A percentile compares a stretch with the other conserved stretches of the same genome.
Conservation (phyloP, 1,140 invertebrate genomes). For the Ylistrum balloti region DNA sequence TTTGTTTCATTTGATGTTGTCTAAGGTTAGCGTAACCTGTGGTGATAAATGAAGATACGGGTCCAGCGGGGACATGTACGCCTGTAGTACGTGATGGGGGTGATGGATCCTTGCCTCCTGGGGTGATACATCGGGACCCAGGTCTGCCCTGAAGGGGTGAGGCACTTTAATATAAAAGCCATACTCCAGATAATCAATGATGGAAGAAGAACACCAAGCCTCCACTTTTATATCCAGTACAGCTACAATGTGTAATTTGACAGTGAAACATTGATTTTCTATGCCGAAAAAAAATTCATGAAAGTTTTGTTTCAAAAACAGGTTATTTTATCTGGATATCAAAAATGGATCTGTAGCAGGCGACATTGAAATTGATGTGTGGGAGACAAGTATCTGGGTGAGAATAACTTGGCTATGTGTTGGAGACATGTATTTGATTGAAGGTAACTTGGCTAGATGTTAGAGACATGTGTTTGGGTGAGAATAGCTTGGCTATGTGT, state of each 20-base stretch:
- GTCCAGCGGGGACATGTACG: neutral
- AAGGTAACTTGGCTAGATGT: no score
- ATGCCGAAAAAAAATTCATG: neutral
- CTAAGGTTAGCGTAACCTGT: no score
- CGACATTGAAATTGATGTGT: neutral
- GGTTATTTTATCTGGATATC: slow-evolving; percentile 20
- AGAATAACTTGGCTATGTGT: no score
- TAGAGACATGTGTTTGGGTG: no score
- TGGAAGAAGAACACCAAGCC: neutral
- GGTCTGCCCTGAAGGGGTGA: slow-evolving; percentile 9
- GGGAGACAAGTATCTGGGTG: no score
- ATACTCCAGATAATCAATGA: slow-evolving; percentile 23
- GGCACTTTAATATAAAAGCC: neutral
- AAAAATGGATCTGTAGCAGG: neutral
- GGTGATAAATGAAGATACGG: no score
- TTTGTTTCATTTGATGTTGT: no score
- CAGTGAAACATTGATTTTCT: slow-evolving; percentile 28
- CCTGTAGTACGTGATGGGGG: neutral
- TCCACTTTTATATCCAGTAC: neutral
- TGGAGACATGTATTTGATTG: no score
- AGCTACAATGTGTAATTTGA: slow-evolving; percentile 34
- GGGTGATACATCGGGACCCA: slow-evolving; percentile 22
- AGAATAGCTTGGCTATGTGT: no score
- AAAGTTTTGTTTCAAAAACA: slow-evolving; percentile 40
- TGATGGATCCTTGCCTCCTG: neutral